These are phyloP conservation scores for Zaprionus obscuricornis DNA, from an alignment of 2,888 invertebrate genomes.

Conservation along the genomic window DNA sequence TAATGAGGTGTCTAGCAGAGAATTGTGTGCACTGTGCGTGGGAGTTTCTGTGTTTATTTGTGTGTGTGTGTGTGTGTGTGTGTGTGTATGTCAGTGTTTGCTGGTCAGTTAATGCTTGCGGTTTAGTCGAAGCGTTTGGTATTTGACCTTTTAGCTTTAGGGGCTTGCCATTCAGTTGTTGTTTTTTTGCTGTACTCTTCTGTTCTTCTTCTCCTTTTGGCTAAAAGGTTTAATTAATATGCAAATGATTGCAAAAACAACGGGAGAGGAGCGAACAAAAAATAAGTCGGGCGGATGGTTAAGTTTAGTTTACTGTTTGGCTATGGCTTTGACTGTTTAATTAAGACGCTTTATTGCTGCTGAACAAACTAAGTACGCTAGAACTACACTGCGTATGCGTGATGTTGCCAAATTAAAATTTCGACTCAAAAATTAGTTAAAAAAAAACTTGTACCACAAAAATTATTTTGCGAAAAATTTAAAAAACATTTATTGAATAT, in stretches of 20 bases:
- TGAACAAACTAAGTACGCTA: conserved; percentile 7
- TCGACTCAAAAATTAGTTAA: too few species aligned
- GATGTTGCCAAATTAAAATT: conserved; percentile 37
- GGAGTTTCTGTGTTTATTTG: conserved; percentile 6
- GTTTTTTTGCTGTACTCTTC: conserved; percentile 6
- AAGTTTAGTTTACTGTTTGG: conserved; percentile 22
- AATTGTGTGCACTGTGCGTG: conserved; percentile 12
- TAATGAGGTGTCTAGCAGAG: conserved; percentile 56
- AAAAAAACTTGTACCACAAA: too few species aligned
- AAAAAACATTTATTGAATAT: conserved; percentile 62
- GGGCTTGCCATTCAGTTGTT: conserved; percentile 43
- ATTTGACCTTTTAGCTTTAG: conserved; percentile 69
- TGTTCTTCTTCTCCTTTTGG: conserved; percentile 29
- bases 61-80: conserved; percentile 34
- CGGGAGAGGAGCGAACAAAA: not conserved
- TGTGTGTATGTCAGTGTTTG: conserved; percentile 27
- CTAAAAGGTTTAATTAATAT: conserved; percentile 75
- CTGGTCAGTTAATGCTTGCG: conserved; percentile 52
- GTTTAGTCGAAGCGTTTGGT: conserved; percentile 18
- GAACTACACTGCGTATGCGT: conserved; percentile 38
- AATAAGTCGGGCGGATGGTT: not conserved
- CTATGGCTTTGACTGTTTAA: conserved; percentile 35
- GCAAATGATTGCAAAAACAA: conserved; percentile 57
- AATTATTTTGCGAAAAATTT: conserved; percentile 7
- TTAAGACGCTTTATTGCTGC: conserved; percentile 40